phyloP scores from a whole-genome alignment of 2,797 vertebrate genomes.

The Astyanax mexicanus region DNA sequence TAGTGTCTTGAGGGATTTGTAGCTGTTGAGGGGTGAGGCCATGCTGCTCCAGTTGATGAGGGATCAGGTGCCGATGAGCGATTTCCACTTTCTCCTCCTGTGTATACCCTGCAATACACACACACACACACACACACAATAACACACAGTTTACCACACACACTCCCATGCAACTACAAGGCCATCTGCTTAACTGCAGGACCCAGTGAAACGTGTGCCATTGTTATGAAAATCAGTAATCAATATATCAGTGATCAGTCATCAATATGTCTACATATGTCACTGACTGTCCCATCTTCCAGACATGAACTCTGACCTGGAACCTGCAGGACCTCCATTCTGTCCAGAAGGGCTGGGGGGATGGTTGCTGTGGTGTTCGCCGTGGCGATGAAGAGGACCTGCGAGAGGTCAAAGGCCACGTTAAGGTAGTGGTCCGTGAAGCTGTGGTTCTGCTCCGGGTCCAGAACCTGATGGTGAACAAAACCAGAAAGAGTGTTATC shows the following conservation, averaged over 20 bases:
- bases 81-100: constrained; percentile 98
- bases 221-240: constrained; percentile 34
- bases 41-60: constrained; percentile 94
- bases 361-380: constrained; percentile 94
- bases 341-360: constrained; percentile 91
- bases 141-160: background rate
- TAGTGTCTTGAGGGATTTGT: constrained; percentile 91
- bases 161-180: constrained; percentile 26
- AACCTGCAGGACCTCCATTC: constrained; percentile 96
- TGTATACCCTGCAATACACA: constrained; percentile 85
- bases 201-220: constrained; percentile 8
- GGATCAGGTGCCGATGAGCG: constrained; percentile 94
- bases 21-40: constrained; percentile 92
- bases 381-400: constrained; percentile 97
- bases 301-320: constrained; percentile 83
- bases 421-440: constrained; percentile 98
- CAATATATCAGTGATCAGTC: constrained; percentile 32
- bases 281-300: constrained; percentile 1
- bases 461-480: constrained; percentile 83
- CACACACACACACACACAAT: constrained; percentile 39
- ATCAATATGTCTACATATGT: constrained; percentile 5
- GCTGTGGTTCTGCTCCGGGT: constrained; percentile 97
- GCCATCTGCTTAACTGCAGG: constrained; percentile 36
- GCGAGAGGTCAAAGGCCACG: constrained; percentile 96
- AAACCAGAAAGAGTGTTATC: background rate